Evolutionary conservation across 2,888 invertebrate genomes (phyloP).

Genomic region (Dolomedes plantarius): DNA sequence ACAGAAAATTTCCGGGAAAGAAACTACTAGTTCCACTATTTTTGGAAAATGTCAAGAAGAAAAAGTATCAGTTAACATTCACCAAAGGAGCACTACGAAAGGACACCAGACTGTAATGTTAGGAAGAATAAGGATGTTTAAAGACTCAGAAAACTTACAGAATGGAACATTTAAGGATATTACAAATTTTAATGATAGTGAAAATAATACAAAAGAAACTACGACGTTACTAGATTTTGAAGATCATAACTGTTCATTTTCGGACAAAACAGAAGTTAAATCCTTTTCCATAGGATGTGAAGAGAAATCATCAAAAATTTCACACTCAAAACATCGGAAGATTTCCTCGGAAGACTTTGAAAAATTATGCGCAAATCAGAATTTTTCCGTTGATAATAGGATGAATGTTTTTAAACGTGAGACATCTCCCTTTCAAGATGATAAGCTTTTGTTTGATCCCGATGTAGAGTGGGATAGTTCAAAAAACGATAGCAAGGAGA

Average conservation of each 20-base stretch:
- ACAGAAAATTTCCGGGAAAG: neutral
- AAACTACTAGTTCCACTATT: neutral
- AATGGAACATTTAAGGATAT: neutral
- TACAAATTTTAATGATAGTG: neutral
- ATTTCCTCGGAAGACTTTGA: neutral
- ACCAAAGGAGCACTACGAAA: neutral
- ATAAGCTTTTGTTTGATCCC: constrained; percentile 11
- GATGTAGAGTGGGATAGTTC: constrained; percentile 15
- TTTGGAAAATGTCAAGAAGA: neutral
- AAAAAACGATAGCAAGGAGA: neutral
- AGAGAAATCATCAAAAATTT: constrained; percentile 14
- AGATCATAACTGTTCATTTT: neutral
- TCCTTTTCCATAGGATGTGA: constrained; percentile 8
- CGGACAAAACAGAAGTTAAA: neutral
- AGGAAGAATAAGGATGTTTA: neutral
- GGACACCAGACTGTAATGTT: neutral
- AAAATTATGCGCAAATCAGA: neutral
- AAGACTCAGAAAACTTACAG: neutral
- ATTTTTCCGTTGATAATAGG: neutral
- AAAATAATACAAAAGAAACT: neutral
- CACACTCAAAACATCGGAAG: constrained; percentile 20
- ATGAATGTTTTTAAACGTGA: neutral
- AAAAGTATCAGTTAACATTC: neutral
- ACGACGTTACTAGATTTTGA: neutral
- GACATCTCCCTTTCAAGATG: neutral